Evolutionary conservation across 2,797 vertebrate genomes (phyloP).

Genomic region (Rhinophrynus dorsalis): DNA sequence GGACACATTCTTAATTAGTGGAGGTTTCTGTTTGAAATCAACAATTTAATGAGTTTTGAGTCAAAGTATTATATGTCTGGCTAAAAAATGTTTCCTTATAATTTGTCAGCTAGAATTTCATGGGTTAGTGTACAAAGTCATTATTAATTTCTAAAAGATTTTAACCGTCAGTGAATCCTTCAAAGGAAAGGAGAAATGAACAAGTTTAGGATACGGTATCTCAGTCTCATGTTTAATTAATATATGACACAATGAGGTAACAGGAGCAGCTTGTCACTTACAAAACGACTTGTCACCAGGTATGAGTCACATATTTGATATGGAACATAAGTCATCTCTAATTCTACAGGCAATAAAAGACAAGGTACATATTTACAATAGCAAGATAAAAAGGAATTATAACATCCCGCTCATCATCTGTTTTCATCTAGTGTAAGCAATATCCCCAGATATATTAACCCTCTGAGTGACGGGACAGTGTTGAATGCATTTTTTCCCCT

Average conservation of each 20-base stretch:
- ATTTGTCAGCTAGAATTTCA: background rate
- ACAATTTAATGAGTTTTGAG: background rate
- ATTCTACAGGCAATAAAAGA: slow-evolving; percentile 5
- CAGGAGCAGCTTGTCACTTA: slow-evolving; percentile 8
- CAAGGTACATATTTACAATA: slow-evolving; percentile 23
- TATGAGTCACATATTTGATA: slow-evolving; percentile 21
- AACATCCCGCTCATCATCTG: background rate
- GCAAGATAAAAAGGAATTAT: background rate
- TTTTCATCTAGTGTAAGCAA: too few species aligned
- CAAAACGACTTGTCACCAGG: slow-evolving; percentile 17
- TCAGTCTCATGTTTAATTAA: slow-evolving; percentile 22
- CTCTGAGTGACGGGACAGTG: too few species aligned
- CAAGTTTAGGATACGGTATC: background rate
- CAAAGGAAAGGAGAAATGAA: background rate
- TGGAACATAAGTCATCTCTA: slow-evolving; percentile 20
- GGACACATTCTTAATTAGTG: slow-evolving; percentile 5
- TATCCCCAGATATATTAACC: too few species aligned
- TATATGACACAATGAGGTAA: slow-evolving; percentile 20
- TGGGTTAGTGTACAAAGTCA: background rate
- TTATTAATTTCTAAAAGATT: slow-evolving; percentile 3
- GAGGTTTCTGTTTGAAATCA: background rate
- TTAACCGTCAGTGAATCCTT: background rate
- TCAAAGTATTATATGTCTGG: too few species aligned
- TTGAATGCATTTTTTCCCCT: too few species aligned
- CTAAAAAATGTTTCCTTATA: too few species aligned